A percentile compares a stretch with the other conserved stretches of the same genome.
These are phyloP conservation scores for Anoplophora glabripennis DNA, from an alignment of 1,140 invertebrate genomes.

Conservation along the genomic window DNA sequence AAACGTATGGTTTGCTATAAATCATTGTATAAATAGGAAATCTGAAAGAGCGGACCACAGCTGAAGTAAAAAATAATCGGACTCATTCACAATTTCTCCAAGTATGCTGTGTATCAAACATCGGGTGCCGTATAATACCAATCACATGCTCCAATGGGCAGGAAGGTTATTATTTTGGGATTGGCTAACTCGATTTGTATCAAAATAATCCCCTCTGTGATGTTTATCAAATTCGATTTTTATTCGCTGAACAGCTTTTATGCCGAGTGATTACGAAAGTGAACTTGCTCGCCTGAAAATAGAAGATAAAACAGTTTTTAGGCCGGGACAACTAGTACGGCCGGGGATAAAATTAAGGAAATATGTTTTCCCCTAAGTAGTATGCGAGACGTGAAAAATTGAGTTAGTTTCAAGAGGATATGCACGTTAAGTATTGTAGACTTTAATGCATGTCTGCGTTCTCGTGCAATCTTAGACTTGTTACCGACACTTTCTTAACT, in stretches of 20 bases:
- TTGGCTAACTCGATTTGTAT: slow-evolving; percentile 42
- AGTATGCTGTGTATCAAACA: slow-evolving; percentile 32
- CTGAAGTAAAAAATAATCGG: not conserved
- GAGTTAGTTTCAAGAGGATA: slow-evolving; percentile 4
- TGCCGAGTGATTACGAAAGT: not conserved
- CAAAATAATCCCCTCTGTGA: slow-evolving; percentile 34
- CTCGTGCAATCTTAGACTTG: no score
- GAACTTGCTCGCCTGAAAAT: not conserved
- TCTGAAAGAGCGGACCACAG: not conserved
- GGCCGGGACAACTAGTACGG: not conserved
- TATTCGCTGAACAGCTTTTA: slow-evolving; percentile 21
- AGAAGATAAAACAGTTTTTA: not conserved
- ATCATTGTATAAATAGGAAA: not conserved
- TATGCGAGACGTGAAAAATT: slow-evolving; percentile 17
- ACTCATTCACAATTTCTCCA: slow-evolving; percentile 17
- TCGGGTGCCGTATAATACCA: slow-evolving; percentile 39
- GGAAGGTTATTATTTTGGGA: slow-evolving; percentile 42
- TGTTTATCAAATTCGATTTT: slow-evolving; percentile 39
- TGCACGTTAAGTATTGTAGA: no score
- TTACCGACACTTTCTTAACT: no score
- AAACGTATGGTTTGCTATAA: no score
- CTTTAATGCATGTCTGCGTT: no score
- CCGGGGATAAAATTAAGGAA: slow-evolving; percentile 3
- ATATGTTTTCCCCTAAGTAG: slow-evolving; percentile 14
- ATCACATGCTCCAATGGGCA: slow-evolving; percentile 41